Evolutionary conservation across 2,113 vertebrate genomes (phyloP).

Genomic region (Candoia aspera): DNA sequence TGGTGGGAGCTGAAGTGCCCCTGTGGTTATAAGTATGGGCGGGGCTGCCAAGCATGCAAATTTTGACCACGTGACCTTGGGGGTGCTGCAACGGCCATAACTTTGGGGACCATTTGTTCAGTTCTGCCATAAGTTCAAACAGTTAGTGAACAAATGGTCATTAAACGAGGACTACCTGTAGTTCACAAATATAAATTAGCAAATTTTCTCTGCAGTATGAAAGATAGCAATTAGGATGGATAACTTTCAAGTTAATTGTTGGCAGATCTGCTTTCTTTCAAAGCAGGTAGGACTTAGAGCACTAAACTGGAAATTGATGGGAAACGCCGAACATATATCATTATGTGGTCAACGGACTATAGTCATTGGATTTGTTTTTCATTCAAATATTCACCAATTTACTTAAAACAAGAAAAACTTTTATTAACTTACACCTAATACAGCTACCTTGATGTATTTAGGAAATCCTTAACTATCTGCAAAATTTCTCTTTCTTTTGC

Average conservation of each 20-base stretch:
- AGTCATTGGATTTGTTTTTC: not conserved
- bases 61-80: not conserved
- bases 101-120: not conserved
- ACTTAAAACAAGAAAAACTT: not conserved
- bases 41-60: not conserved
- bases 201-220: not conserved
- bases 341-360: not conserved
- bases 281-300: not conserved
- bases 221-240: not conserved
- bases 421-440: not conserved
- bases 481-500: not conserved
- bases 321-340: not conserved
- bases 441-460: not conserved
- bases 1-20: not conserved
- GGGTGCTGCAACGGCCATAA: not conserved
- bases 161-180: not conserved
- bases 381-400: not conserved
- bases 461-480: not conserved
- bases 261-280: not conserved
- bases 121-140: not conserved
- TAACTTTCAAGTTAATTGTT: not conserved
- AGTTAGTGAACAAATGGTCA: not conserved
- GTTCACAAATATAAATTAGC: not conserved
- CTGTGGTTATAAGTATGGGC: not conserved
- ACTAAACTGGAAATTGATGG: not conserved